Conservation (phyloP, 2,113 vertebrate species). For the Tylochromis polylepis region DNA sequence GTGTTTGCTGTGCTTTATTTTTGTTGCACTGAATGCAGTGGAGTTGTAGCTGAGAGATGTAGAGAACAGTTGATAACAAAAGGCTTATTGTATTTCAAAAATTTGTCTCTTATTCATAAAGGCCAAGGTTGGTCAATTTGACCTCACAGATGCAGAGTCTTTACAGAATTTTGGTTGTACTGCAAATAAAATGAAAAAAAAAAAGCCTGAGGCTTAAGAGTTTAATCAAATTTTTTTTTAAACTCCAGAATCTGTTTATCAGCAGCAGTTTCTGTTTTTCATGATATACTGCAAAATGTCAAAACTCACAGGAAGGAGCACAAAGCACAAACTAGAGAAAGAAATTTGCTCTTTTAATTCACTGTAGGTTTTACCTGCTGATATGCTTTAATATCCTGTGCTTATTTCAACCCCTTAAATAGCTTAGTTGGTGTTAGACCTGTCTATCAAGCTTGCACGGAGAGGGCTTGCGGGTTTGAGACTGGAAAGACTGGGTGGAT, state of each 20-base stretch:
- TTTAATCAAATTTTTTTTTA: background rate
- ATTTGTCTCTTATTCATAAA: background rate
- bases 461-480: background rate
- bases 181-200: background rate
- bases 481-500: background rate
- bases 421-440: slow-evolving; percentile 1
- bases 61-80: background rate
- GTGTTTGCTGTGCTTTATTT: background rate
- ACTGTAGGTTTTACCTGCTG: background rate
- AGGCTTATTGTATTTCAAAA: background rate
- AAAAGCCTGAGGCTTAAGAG: background rate
- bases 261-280: background rate
- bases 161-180: background rate
- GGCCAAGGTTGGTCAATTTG: background rate
- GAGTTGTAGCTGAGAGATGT: background rate
- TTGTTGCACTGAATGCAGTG: background rate
- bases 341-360: slow-evolving; percentile 8
- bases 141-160: background rate
- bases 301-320: background rate
- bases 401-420: slow-evolving; percentile 11
- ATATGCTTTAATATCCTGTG: slow-evolving; percentile 35
- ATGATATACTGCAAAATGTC: background rate
- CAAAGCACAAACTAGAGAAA: background rate
- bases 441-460: slow-evolving; percentile 26
- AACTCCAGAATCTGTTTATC: background rate